A percentile compares a stretch with the other conserved stretches of the same genome.
phyloP scores from a whole-genome alignment of 2,797 vertebrate genomes.

The Nannoperca australis region DNA sequence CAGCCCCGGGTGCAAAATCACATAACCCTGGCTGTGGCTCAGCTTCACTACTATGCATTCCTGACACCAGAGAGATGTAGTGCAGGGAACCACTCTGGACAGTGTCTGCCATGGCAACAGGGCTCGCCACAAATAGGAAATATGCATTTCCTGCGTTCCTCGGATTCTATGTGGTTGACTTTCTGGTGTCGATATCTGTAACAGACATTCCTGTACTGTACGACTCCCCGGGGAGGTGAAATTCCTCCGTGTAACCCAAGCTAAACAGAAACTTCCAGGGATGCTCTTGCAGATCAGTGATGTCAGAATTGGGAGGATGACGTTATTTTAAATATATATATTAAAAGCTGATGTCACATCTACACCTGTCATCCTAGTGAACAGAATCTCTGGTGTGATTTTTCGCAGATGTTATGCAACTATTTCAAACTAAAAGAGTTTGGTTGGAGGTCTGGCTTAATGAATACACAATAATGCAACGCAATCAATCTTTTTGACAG shows the following conservation, averaged over 20 bases:
- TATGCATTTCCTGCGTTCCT: conserved; percentile 64
- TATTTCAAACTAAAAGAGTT: background rate
- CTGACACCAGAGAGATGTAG: conserved; percentile 41
- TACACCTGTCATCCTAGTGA: background rate
- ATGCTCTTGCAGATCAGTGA: conserved; percentile 14
- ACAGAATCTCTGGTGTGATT: background rate
- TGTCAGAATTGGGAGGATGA: background rate
- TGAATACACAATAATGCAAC: background rate
- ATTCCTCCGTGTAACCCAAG: conserved; percentile 51
- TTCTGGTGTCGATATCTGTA: conserved; percentile 49
- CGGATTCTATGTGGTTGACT: conserved; percentile 39
- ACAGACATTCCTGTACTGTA: conserved; percentile 51
- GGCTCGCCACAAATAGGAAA: conserved; percentile 44
- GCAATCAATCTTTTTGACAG: background rate
- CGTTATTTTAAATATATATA: background rate
- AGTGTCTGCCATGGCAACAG: conserved; percentile 29
- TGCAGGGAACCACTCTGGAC: conserved; percentile 39
- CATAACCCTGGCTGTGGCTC: conserved; percentile 30
- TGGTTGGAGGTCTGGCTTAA: background rate
- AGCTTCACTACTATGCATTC: conserved; percentile 29
- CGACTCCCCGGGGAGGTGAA: conserved; percentile 49
- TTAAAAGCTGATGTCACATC: background rate
- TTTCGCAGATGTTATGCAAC: background rate
- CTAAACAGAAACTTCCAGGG: conserved; percentile 32
- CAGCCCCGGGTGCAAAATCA: conserved; percentile 36